Evolutionary conservation across 2,113 vertebrate genomes (phyloP), one percentile per base, ranked within the genome.

Genomic region (Semicossyphus pulcher): DNA sequence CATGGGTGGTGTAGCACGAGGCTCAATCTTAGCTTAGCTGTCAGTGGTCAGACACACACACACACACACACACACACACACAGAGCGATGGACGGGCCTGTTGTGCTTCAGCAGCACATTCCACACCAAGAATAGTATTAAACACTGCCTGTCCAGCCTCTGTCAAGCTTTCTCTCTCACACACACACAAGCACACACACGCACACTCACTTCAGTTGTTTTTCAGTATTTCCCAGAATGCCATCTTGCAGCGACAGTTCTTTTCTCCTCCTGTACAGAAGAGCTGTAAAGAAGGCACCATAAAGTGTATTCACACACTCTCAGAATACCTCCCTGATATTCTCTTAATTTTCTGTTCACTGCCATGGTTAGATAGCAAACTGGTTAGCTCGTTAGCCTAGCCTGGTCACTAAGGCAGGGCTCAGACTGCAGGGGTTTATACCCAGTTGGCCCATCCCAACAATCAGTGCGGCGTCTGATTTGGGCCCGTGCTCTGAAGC

Each of bases 121-220:
- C 87, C 83, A 58, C 23, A 80, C 76, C 79, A 85, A 62, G 76
- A 92, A 87, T 90, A 89, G 85, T 84, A 82, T 86, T 82, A 79
- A 91, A 81, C 23, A 52, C 81, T 85, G 88, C 53, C 80, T 61
- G 59, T 83, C 56, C 74, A 53, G 44, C 67, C 54, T 41, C 71
- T 31, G 54, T 78, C 79, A 28, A 36, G 4, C 73, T 58, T 15
- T 53, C 49, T 51, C 14, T 20, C 23, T 0, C 25, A 28, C n/a
- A 3, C 44, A 23, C 2, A 12, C 34, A 49, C 25, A 47, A 20
- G 31, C 7, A 31, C 25, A 51, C 34, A 26, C 45, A 9, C 18
- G 15, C 52, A 28, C 18, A 45, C 39, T 48, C 25, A 23, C 48
- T 10, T 48, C 11, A 4, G 14, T 51, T 42, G 11, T 28, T 54